These are phyloP conservation scores for Glyphotaelius pellucidus DNA, from an alignment of 2,888 invertebrate species.

Conservation along the genomic window DNA sequence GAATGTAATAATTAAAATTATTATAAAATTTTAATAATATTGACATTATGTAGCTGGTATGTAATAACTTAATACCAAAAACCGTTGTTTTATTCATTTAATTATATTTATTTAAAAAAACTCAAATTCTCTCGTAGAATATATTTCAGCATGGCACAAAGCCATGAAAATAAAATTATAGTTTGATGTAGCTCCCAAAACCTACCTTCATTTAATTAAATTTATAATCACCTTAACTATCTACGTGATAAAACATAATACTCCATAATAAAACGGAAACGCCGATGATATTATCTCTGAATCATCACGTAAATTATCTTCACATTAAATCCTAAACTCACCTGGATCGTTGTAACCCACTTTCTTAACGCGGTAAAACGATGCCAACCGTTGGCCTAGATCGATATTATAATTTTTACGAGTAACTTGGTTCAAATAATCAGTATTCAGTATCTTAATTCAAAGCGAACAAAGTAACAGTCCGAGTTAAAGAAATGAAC, in stretches of 20 bases:
- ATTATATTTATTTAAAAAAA: no score
- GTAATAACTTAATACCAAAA: no score
- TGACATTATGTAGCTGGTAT: no score
- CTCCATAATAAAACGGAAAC: not conserved
- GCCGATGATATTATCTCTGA: not conserved
- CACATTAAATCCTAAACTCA: not conserved
- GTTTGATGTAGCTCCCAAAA: not conserved
- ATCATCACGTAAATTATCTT: constrained; percentile 8
- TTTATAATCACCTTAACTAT: not conserved
- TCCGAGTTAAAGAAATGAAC: not conserved
- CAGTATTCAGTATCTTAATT: not conserved
- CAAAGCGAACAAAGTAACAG: constrained; percentile 2
- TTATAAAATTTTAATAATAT: no score
- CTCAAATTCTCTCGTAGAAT: no score
- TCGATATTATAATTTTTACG: constrained; percentile 33
- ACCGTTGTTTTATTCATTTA: no score
- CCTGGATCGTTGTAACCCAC: constrained; percentile 27
- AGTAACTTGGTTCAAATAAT: not conserved
- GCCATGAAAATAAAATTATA: not conserved
- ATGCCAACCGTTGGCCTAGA: constrained; percentile 38
- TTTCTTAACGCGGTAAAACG: constrained; percentile 33
- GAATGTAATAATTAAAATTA: no score
- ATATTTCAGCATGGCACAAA: not conserved
- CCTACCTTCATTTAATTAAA: not conserved
- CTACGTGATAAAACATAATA: not conserved